Conservation (phyloP, 2,113 vertebrate genomes). For the Cardinalis cardinalis region DNA sequence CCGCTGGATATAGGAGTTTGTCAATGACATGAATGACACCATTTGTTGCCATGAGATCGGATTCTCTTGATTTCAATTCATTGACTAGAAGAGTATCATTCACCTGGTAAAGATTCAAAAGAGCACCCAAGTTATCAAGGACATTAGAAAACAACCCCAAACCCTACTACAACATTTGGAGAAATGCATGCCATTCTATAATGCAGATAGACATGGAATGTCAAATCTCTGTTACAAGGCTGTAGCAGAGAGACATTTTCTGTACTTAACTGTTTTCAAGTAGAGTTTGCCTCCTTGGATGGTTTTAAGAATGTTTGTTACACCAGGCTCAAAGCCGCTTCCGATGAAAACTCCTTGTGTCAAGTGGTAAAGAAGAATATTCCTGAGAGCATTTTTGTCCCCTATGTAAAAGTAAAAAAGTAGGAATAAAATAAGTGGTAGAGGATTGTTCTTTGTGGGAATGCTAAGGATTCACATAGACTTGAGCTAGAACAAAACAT, state of each 20-base stretch:
- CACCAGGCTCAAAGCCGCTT: slow-evolving; percentile 88
- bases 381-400: slow-evolving; percentile 85
- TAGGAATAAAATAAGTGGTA: background rate
- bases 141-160: background rate
- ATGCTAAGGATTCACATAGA: background rate
- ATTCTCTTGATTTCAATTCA: slow-evolving; percentile 78
- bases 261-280: slow-evolving; percentile 83
- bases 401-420: slow-evolving; percentile 60
- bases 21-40: slow-evolving; percentile 90
- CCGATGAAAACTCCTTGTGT: slow-evolving; percentile 87
- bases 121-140: background rate
- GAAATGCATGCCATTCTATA: background rate
- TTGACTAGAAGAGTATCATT: slow-evolving; percentile 86
- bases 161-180: background rate
- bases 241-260: background rate
- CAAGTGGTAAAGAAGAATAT: slow-evolving; percentile 92
- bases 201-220: background rate
- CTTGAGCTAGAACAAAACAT: background rate
- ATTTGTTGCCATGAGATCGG: slow-evolving; percentile 92
- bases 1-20: slow-evolving; percentile 89
- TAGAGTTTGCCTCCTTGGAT: slow-evolving; percentile 88
- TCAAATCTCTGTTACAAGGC: background rate
- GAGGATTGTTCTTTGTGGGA: background rate
- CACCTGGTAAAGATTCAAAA: slow-evolving; percentile 67
- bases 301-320: slow-evolving; percentile 92